Evolutionary conservation across 2,113 vertebrate genomes (phyloP).

Genomic region (Hippocampus zosterae): DNA sequence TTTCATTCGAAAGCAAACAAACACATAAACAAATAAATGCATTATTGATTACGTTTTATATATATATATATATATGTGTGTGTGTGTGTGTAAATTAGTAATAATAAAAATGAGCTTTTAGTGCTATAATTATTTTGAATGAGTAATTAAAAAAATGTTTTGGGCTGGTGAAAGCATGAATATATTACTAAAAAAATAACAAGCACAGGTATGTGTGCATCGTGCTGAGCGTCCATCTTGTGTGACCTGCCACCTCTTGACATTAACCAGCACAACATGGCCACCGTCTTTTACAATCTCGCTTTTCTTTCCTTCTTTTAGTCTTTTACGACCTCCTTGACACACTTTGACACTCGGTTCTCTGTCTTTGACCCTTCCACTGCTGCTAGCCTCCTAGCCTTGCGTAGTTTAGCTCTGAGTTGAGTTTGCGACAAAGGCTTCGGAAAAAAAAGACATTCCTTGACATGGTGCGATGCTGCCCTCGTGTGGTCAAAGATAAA

Average conservation of each 20-base stretch:
- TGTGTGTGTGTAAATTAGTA: no score
- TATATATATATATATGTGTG: no score
- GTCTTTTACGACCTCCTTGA: not conserved
- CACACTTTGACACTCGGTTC: not conserved
- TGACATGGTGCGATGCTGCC: not conserved
- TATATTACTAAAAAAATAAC: not conserved
- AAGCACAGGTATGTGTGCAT: not conserved
- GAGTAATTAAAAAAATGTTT: not conserved
- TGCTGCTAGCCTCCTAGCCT: not conserved
- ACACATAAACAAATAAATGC: no score
- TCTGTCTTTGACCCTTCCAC: no score
- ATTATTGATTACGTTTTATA: no score
- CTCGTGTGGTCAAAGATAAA: not conserved
- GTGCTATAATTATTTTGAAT: not conserved
- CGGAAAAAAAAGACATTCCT: not conserved
- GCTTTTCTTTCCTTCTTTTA: not conserved
- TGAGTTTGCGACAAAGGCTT: not conserved
- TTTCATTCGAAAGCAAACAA: not conserved
- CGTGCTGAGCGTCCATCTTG: not conserved
- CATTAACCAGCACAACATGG: slow-evolving; percentile 4
- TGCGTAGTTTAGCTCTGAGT: not conserved
- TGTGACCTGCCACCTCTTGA: not conserved
- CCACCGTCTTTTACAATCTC: not conserved
- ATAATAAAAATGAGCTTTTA: not conserved
- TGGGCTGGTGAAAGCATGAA: not conserved